Evolutionary conservation across 2,797 vertebrate species (phyloP), one percentile per base, ranked within the genome.

Genomic region (Sebastiscus tertius): DNA sequence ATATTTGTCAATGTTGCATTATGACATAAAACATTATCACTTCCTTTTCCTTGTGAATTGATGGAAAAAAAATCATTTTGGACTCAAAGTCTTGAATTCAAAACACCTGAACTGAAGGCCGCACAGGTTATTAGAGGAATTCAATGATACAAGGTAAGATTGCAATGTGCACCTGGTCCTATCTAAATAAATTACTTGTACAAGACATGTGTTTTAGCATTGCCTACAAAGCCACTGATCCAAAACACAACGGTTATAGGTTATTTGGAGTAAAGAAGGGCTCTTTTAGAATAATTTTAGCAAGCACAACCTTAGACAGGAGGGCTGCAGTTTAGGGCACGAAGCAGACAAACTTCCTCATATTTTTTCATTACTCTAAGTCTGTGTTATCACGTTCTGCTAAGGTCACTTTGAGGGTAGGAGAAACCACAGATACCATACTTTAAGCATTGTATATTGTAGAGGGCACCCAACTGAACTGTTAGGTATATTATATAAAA

Each of bases 361-460:
- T 13, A 63, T 66, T 55, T 36, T 71, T 26, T 46, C n/a, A 67
- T 33, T 27, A 66, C n/a, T 16, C 13, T 42, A 6, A 56, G 4
- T 72, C 20, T 27, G 24, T 27, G 24, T 54, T 54, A 82, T 75
- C 75, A 77, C 20, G 22, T 36, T 73, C 49, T 58, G 24, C 24
- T 61, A 4, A 34, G 64, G 56, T 77, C 42, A 77, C 22, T 16
- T 42, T 75, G 29, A 36, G 10, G 10, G 31, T 14, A 7, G 10
- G 26, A 42, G 18, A 75, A 36, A 72, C 7, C 4, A n/a, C 46
- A 80, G 49, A 76, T 74, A 55, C 22, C 60, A 78, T 9, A 75
- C 20, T 54, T 71, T n/a, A 11, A 58, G n/a, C 6, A n/a, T 33
- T 12, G 20, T 36, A 42, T 31, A 54, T 9, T 46, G 16, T 46